Evolutionary conservation across 2,113 vertebrate species (phyloP).

Genomic region (Malurus alboscapulatus): DNA sequence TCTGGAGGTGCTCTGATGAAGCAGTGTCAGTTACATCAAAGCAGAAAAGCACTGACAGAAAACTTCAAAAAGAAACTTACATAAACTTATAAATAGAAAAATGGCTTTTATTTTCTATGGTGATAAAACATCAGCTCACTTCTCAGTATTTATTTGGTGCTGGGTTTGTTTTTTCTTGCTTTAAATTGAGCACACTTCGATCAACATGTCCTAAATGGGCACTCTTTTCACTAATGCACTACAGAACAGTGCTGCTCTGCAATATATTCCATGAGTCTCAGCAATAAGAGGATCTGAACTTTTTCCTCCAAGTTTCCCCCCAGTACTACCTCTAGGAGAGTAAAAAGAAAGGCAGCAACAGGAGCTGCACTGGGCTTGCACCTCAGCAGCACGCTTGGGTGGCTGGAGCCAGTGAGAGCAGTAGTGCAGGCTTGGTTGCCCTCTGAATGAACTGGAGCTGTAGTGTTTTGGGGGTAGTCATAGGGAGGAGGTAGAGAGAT

Average conservation of each 20-base stretch:
- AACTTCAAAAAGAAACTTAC: not conserved
- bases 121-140: not conserved
- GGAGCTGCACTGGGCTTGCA: not conserved
- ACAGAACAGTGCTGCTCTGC: not conserved
- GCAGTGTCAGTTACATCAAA: not conserved
- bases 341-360: not conserved
- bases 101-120: not conserved
- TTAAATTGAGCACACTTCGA: not conserved
- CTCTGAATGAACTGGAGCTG: not conserved
- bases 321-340: not conserved
- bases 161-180: not conserved
- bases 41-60: not conserved
- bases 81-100: not conserved
- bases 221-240: not conserved
- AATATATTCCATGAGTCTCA: not conserved
- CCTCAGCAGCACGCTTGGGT: rapidly evolving
- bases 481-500: not conserved
- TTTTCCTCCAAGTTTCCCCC: not conserved
- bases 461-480: not conserved
- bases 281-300: not conserved
- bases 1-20: not conserved
- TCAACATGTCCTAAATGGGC: not conserved
- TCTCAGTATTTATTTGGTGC: not conserved
- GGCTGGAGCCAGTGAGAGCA: not conserved
- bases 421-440: rapidly evolving